Percentiles rank a stretch among this genome's conserved stretches.
These are phyloP conservation scores for Sinocyclocheilus anshuiensis DNA, from an alignment of 2,113 vertebrate genomes.

Conservation along the genomic window DNA sequence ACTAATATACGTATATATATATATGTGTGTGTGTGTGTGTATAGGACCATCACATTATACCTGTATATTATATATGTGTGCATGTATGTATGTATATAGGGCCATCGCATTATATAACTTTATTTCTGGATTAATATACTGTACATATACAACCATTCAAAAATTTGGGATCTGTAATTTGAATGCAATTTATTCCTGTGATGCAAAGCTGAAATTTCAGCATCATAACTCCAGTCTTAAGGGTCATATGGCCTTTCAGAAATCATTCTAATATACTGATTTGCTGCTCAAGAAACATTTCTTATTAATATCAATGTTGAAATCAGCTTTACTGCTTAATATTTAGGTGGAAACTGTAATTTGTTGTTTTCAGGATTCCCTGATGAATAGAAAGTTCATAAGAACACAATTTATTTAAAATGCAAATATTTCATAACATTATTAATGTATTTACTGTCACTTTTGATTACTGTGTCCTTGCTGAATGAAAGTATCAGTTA, in stretches of 20 bases:
- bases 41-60: too few relatives aligned
- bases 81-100: too few relatives aligned
- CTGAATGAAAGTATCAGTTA: background rate
- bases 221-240: background rate
- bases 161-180: background rate
- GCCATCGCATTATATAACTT: too few relatives aligned
- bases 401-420: too few relatives aligned
- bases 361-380: background rate
- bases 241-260: background rate
- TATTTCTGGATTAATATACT: too few relatives aligned
- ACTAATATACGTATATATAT: too few relatives aligned
- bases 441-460: background rate
- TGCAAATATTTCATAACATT: too few relatives aligned
- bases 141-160: too few relatives aligned
- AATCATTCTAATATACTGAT: background rate
- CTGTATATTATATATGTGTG: too few relatives aligned
- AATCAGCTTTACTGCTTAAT: background rate
- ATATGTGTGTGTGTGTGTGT: too few relatives aligned
- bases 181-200: background rate
- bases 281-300: background rate
- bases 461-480: background rate
- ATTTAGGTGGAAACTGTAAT: background rate
- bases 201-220: background rate
- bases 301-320: background rate
- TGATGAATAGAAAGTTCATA: too few relatives aligned